Conservation (phyloP, 2,113 vertebrate species). For the Stegastes partitus region DNA sequence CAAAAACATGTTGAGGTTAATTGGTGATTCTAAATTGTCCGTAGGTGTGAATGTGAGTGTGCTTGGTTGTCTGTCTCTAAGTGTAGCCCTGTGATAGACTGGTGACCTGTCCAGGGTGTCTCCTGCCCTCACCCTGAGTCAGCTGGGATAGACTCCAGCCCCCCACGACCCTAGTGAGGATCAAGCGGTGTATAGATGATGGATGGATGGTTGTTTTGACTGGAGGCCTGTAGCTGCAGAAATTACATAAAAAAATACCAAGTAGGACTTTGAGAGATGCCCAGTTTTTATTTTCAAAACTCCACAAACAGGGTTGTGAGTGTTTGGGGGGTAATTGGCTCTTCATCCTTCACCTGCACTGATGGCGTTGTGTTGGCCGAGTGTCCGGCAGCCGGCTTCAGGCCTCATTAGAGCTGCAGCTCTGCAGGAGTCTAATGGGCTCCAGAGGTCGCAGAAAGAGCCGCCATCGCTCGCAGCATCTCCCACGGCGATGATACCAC, state of each 20-base stretch:
- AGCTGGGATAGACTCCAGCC: no score
- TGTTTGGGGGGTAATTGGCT: conserved; percentile 33
- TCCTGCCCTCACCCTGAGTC: no score
- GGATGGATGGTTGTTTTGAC: no score
- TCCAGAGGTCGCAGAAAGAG: conserved; percentile 28
- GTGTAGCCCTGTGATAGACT: no score
- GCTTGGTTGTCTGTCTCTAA: no score
- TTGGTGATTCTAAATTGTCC: no score
- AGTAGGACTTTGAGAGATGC: neutral
- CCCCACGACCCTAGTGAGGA: no score
- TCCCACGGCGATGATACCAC: neutral
- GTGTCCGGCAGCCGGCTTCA: neutral
- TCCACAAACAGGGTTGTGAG: neutral
- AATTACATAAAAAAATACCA: neutral
- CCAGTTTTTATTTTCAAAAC: neutral
- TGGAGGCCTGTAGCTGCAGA: no score
- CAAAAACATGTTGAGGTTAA: no score
- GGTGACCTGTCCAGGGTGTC: no score
- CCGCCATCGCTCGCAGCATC: neutral
- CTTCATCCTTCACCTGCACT: conserved; percentile 45
- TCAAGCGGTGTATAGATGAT: no score
- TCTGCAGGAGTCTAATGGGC: conserved; percentile 39
- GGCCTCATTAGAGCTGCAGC: conserved; percentile 52
- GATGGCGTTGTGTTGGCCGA: conserved; percentile 25
- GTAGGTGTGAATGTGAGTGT: no score